phyloP scores from a whole-genome alignment of 35 echinoderm and acorn worm genomes.

The Hemicentrotus pulcherrimus region DNA sequence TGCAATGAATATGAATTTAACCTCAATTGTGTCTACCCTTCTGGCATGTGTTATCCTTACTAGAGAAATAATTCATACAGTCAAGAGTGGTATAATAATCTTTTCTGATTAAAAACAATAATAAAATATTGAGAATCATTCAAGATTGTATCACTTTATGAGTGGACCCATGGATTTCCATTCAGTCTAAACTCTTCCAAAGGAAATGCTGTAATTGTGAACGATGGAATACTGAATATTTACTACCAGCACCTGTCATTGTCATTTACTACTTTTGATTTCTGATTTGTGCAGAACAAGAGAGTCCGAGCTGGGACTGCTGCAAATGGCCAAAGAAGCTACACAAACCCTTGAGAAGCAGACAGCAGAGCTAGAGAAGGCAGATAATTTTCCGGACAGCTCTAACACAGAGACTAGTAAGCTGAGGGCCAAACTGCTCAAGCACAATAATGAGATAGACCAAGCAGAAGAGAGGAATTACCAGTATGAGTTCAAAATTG shows the following conservation, averaged over 20 bases:
- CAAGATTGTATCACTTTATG: too few relatives aligned
- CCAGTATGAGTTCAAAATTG: constrained; percentile 96
- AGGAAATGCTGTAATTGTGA: too few relatives aligned
- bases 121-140: too few relatives aligned
- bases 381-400: constrained; percentile 96
- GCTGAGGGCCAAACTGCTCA: constrained; percentile 72
- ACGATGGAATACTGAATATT: too few relatives aligned
- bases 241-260: too few relatives aligned
- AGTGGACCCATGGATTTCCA: too few relatives aligned
- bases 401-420: constrained; percentile 90
- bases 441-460: constrained; percentile 97
- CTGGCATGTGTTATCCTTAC: too few relatives aligned
- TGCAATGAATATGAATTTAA: background rate
- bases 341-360: constrained; percentile 81
- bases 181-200: too few relatives aligned
- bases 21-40: background rate
- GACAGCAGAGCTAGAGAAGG: constrained; percentile 83
- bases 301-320: constrained; percentile 79
- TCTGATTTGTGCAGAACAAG: constrained; percentile 63
- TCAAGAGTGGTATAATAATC: too few relatives aligned
- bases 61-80: too few relatives aligned
- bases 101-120: too few relatives aligned
- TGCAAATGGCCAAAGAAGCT: constrained; percentile 80
- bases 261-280: too few relatives aligned
- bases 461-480: constrained; percentile 94